Base-by-base conservation (phyloP, 2,888 invertebrate genomes). In the Chymomyza procnemis region DNA sequence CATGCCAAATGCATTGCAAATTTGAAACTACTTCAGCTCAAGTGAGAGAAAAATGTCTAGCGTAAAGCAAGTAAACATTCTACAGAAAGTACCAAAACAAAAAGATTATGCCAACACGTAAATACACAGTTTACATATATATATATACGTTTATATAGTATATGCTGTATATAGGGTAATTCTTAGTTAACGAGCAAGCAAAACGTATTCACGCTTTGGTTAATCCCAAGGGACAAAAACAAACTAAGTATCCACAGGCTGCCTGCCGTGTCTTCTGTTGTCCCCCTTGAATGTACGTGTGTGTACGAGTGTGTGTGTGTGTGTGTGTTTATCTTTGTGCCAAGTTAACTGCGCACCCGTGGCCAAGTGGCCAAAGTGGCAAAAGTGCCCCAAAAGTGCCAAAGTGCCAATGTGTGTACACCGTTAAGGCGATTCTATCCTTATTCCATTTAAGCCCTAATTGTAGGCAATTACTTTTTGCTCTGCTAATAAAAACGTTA, bases 401-500 rank as follows among this genome's bases (percentile, higher is more conserved):
- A 55, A 21, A 55, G 26, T 26, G 55, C n/a, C 57, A 50, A 41
- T 34, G 55, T 61, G 61, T 48, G 18, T 61, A 18, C 34, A 52
- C 61, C 19, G 22, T 16, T 14, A 30, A 26, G 50, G 30, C 34
- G 41, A 52, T 22, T 69, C 74, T 71, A 66, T 68, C 76, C 61
- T 73, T 74, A 69, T 85, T 67, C 78, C 74, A 78, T 85, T 85
- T 76, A 67, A 78, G 74, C 73, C 81, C 79, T 78, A 87, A 85
- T 87, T 85, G 76, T 67, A 73, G 87, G 75, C 84, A 83, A 83
- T 85, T 85, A 79, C 82, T 80, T 80, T 73, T 71, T 74, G 76
- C 79, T 76, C 61, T 74, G 72, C 86, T 88, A 85, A 85, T 86
- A 88, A 85, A 88, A 87, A 84, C 83, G 86, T 80, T 88, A 86